phyloP scores from a whole-genome alignment of 2,113 vertebrate genomes.

The Notarius lentiginosus region DNA sequence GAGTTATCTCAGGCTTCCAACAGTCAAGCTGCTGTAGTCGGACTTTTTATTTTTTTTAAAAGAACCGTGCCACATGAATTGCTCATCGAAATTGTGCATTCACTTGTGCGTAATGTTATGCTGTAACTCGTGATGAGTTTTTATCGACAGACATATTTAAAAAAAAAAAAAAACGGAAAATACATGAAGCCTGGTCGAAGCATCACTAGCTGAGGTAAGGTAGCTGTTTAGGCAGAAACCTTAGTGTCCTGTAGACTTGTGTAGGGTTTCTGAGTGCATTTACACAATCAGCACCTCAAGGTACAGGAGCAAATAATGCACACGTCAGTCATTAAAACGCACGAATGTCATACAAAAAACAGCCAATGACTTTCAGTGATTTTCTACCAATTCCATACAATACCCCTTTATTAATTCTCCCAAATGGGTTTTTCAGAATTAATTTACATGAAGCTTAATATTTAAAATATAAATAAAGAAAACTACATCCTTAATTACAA shows the following conservation, averaged over 20 bases:
- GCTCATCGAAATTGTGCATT: neutral
- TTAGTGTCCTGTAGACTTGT: slow-evolving; percentile 29
- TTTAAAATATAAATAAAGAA: too few relatives aligned
- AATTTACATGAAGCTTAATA: too few relatives aligned
- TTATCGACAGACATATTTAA: neutral
- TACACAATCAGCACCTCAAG: neutral
- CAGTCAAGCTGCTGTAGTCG: neutral
- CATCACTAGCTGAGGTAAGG: slow-evolving; percentile 60
- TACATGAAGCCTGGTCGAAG: slow-evolving; percentile 13
- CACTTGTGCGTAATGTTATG: neutral
- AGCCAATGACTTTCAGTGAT: neutral
- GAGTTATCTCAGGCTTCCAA: slow-evolving; percentile 15
- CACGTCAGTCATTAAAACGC: neutral
- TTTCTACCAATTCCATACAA: neutral
- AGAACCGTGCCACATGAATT: neutral
- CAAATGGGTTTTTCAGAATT: too few relatives aligned
- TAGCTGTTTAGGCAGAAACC: slow-evolving; percentile 19
- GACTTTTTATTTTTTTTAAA: neutral
- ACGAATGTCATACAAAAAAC: neutral
- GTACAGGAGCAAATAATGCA: neutral
- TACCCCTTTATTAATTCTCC: too few relatives aligned
- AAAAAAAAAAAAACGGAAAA: neutral
- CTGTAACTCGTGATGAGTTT: neutral
- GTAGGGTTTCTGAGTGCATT: neutral
- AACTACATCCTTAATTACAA: too few relatives aligned